phyloP scores from a whole-genome alignment of 2,888 invertebrate species.

The Tridacna gigas region DNA sequence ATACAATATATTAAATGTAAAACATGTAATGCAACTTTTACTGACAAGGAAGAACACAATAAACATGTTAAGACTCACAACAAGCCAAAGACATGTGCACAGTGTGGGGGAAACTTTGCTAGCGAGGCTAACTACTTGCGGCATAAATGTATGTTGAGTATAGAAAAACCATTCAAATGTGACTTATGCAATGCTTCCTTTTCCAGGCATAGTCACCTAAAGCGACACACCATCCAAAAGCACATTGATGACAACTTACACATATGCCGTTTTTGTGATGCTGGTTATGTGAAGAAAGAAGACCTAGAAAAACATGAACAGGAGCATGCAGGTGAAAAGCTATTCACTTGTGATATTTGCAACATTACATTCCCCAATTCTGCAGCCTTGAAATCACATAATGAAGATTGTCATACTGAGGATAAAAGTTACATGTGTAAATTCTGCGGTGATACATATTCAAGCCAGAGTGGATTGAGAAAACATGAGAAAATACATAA shows the following conservation, averaged over 20 bases:
- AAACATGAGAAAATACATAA: slow-evolving; percentile 23
- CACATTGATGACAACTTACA: slow-evolving; percentile 25
- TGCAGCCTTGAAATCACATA: background rate
- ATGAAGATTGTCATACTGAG: slow-evolving; percentile 1
- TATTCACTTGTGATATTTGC: slow-evolving; percentile 22
- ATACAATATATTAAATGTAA: slow-evolving; percentile 4
- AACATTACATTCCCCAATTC: slow-evolving; percentile 6
- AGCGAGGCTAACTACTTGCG: slow-evolving; percentile 8
- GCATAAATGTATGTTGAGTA: slow-evolving; percentile 1
- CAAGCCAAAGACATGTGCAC: slow-evolving; percentile 6
- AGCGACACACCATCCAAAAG: slow-evolving; percentile 19
- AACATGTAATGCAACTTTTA: slow-evolving; percentile 7
- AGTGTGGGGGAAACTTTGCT: background rate
- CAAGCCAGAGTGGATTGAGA: slow-evolving; percentile 6
- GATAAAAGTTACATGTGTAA: slow-evolving; percentile 14
- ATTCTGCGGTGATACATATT: slow-evolving; percentile 15
- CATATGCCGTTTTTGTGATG: slow-evolving; percentile 26
- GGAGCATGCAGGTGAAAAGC: slow-evolving; percentile 18
- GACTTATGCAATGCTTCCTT: slow-evolving; percentile 21
- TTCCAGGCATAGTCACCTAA: slow-evolving; percentile 15
- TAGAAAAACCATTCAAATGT: slow-evolving; percentile 20
- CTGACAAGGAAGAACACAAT: background rate
- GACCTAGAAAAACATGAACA: slow-evolving; percentile 9
- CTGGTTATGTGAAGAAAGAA: slow-evolving; percentile 16
- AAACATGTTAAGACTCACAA: slow-evolving; percentile 8